Percentiles rank a stretch among this genome's conserved stretches.
phyloP scores from a whole-genome alignment of 2,797 vertebrate genomes.

The Jordanella pulchra region DNA sequence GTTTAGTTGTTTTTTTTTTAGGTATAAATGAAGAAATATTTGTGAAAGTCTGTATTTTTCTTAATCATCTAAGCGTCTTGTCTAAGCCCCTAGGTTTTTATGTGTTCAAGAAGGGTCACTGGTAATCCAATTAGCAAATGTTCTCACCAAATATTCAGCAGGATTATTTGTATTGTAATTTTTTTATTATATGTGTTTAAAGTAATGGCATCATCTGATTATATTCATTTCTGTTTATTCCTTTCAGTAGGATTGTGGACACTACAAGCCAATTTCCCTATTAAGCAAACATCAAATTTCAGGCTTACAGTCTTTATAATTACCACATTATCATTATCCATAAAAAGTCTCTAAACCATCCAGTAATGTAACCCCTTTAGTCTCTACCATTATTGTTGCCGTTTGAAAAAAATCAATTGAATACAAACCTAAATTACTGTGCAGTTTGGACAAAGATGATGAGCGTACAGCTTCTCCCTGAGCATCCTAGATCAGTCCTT shows the following conservation, averaged over 20 bases:
- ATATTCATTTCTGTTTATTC: neutral
- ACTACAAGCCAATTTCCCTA: conserved; percentile 1
- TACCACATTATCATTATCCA: neutral
- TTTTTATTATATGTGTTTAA: too few species aligned
- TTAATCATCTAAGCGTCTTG: neutral
- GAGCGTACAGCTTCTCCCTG: conserved; percentile 17
- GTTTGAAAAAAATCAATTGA: conserved; percentile 1
- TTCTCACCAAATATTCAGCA: too few species aligned
- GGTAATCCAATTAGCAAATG: neutral
- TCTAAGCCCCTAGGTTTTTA: neutral
- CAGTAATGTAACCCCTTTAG: neutral
- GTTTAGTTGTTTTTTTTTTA: too few species aligned
- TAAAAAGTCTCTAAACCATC: neutral
- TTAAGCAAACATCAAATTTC: neutral
- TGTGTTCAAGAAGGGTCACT: neutral
- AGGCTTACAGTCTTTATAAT: neutral
- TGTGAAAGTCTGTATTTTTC: neutral
- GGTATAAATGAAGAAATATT: too few species aligned
- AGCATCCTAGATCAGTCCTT: conserved; percentile 25
- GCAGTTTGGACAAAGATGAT: conserved; percentile 6
- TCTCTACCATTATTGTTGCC: neutral
- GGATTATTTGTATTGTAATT: too few species aligned
- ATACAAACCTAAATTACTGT: conserved; percentile 9
- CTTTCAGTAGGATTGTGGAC: neutral
- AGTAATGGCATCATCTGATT: neutral